A percentile compares a stretch with the other conserved stretches of the same genome.
Evolutionary conservation across 1,140 invertebrate genomes (phyloP).

Genomic region (Archivesica marissinica): DNA sequence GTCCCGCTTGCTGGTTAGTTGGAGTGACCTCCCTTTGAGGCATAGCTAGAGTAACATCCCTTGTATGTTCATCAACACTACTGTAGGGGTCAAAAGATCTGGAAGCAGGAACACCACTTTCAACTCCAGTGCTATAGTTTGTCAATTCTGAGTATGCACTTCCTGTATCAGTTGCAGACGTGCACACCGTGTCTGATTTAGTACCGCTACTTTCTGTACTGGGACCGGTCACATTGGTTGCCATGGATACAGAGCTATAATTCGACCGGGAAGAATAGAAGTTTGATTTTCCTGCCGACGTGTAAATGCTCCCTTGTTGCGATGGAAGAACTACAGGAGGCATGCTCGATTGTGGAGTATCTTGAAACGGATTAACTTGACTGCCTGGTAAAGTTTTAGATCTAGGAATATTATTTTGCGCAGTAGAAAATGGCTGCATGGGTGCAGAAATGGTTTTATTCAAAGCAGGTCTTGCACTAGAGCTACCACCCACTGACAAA

Average conservation of each 20-base stretch:
- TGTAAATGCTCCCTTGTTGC: conserved; percentile 8
- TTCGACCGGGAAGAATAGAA: conserved; percentile 11
- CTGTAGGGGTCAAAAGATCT: not conserved
- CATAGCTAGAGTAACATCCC: not conserved
- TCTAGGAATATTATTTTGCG: not conserved
- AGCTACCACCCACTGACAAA: not conserved
- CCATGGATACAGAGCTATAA: conserved; percentile 6
- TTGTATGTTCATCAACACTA: not conserved
- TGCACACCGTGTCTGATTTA: not conserved
- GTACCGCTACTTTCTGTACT: not conserved
- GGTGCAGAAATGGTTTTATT: conserved; percentile 1
- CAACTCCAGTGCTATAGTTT: not conserved
- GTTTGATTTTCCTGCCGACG: not conserved
- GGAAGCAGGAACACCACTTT: too few relatives aligned
- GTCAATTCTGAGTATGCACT: conserved; percentile 1
- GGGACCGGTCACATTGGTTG: not conserved
- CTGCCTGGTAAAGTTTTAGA: conserved; percentile 30
- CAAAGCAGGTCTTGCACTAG: not conserved
- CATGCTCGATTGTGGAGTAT: conserved; percentile 40
- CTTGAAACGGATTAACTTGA: not conserved
- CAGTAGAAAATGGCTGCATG: not conserved
- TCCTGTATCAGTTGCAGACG: not conserved
- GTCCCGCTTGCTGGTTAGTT: not conserved
- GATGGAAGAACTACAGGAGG: conserved; percentile 3
- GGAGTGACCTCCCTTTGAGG: not conserved